A percentile compares a stretch with the other conserved stretches of the same genome.
phyloP scores from a whole-genome alignment of 2,797 vertebrate species.

The Taenioides sp. region DNA sequence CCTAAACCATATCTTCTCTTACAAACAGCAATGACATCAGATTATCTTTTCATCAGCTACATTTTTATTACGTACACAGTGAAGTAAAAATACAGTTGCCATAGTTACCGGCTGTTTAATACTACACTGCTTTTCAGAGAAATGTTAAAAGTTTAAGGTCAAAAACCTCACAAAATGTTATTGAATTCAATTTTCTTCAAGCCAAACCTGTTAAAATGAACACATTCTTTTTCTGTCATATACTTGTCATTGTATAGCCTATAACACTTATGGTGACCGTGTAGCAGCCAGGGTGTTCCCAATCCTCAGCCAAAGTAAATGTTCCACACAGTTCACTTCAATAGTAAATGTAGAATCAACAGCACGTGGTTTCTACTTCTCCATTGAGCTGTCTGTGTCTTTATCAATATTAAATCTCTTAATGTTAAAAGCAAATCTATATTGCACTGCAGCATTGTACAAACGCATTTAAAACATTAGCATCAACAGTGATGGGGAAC shows the following conservation, averaged over 20 bases:
- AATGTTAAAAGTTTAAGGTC: neutral
- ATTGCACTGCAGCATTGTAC: neutral
- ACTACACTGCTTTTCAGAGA: neutral
- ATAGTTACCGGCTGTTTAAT: slow-evolving; percentile 12
- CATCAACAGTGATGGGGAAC: neutral
- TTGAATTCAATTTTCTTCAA: neutral
- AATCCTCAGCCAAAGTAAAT: neutral
- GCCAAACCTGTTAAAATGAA: neutral
- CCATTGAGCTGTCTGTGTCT: neutral
- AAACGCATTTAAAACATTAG: slow-evolving; percentile 1
- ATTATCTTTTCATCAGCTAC: neutral
- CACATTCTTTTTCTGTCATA: neutral
- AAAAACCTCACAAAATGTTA: neutral
- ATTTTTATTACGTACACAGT: neutral
- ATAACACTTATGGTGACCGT: neutral
- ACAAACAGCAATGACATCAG: neutral
- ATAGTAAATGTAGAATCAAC: neutral
- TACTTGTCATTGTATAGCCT: neutral
- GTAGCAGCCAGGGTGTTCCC: neutral
- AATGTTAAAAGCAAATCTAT: neutral
- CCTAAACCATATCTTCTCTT: neutral
- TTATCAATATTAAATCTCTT: neutral
- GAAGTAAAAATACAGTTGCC: slow-evolving; percentile 6
- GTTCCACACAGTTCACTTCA: slow-evolving; percentile 9
- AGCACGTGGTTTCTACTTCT: neutral